Conservation (phyloP, 2,888 invertebrate genomes). For the Sarcophaga caerulescens region DNA sequence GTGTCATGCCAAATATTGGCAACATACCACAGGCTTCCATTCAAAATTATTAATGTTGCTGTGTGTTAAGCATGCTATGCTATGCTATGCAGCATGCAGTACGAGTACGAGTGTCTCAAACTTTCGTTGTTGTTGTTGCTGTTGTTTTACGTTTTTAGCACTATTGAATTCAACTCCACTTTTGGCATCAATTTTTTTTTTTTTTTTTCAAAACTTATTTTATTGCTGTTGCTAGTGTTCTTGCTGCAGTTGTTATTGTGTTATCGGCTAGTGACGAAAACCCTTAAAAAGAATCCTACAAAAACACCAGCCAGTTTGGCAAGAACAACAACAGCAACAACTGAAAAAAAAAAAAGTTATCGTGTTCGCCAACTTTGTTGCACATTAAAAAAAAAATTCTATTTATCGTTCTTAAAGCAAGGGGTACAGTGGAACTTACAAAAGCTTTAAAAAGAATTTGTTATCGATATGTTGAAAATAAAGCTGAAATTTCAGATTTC, state of each 20-base stretch:
- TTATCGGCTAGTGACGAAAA: slow-evolving; percentile 67
- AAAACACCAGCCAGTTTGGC: slow-evolving; percentile 55
- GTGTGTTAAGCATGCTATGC: slow-evolving; percentile 42
- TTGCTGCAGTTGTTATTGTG: slow-evolving; percentile 29
- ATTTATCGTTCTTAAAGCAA: too few species aligned
- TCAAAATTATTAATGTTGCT: slow-evolving; percentile 56
- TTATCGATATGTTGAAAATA: too few species aligned
- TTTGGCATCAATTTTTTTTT: slow-evolving; percentile 64
- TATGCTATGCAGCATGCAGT: slow-evolving; percentile 36
- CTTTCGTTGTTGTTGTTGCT: background rate
- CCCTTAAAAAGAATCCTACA: slow-evolving; percentile 65
- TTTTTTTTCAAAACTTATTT: slow-evolving; percentile 10
- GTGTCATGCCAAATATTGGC: slow-evolving; percentile 68
- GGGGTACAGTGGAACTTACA: slow-evolving; percentile 15
- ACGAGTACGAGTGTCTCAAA: slow-evolving; percentile 1
- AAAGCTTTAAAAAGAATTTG: too few species aligned
- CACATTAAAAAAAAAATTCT: background rate
- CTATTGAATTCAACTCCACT: slow-evolving; percentile 56
- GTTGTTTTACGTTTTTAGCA: slow-evolving; percentile 28
- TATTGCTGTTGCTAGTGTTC: slow-evolving; percentile 43
- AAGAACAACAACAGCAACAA: slow-evolving; percentile 26
- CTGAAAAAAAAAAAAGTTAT: slow-evolving; percentile 27
- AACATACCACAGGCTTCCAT: slow-evolving; percentile 67
- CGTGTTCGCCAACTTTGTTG: slow-evolving; percentile 52
- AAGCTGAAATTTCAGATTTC: too few species aligned